A percentile compares a stretch with the other conserved stretches of the same genome.
These are phyloP conservation scores for Camponotus pennsylvanicus DNA, from an alignment of 1,140 invertebrate species.

Conservation along the genomic window DNA sequence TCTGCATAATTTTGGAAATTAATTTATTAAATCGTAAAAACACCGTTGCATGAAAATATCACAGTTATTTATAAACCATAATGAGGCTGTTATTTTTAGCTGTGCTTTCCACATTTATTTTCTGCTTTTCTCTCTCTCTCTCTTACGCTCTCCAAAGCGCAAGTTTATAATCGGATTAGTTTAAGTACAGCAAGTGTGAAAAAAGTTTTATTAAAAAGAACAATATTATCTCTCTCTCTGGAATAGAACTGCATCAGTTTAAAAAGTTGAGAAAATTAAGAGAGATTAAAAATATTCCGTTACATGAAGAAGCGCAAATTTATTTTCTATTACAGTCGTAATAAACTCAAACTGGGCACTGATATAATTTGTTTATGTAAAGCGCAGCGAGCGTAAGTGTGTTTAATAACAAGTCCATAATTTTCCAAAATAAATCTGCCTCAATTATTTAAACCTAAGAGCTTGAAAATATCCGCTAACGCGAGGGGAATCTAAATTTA, in stretches of 20 bases:
- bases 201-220: constrained; percentile 46
- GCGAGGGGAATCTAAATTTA: constrained; percentile 10
- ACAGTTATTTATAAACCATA: constrained; percentile 47
- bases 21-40: constrained; percentile 24
- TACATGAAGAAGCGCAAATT: neutral
- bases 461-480: constrained; percentile 6
- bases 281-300: constrained; percentile 18
- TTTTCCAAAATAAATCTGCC: neutral
- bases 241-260: constrained; percentile 4
- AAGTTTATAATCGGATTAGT: constrained; percentile 52
- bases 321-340: neutral
- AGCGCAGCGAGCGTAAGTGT: constrained; percentile 3
- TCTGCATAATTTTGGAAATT: neutral
- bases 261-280: neutral
- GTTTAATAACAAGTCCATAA: neutral
- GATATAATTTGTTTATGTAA: constrained; percentile 8
- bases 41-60: constrained; percentile 15
- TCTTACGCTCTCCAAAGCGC: neutral
- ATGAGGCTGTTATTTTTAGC: constrained; percentile 51
- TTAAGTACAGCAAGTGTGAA: constrained; percentile 50
- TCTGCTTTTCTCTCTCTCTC: neutral
- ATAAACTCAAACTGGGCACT: neutral
- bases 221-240: too few species aligned
- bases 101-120: constrained; percentile 48
- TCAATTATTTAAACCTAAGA: constrained; percentile 10